Conservation (phyloP, 1,140 invertebrate species). For the Orius insidiosus region DNA sequence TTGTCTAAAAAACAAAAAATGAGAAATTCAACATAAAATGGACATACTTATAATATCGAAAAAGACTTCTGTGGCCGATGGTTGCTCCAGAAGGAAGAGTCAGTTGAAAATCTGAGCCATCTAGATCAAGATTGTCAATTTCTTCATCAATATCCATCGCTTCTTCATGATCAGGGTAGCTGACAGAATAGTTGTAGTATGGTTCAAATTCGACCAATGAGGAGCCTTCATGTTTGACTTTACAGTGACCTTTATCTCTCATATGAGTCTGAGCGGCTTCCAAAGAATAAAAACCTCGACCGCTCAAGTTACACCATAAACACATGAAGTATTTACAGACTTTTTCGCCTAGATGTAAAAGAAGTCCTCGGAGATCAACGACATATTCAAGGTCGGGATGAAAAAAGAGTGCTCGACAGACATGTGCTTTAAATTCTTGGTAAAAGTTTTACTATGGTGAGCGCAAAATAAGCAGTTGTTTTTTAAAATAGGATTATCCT, state of each 20-base stretch:
- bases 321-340: conserved; percentile 72
- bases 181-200: conserved; percentile 83
- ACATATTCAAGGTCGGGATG: conserved; percentile 86
- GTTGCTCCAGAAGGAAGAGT: conserved; percentile 73
- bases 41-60: conserved; percentile 45
- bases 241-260: conserved; percentile 54
- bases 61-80: conserved; percentile 78
- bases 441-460: conserved; percentile 51
- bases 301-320: conserved; percentile 83
- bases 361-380: conserved; percentile 62
- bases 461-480: conserved; percentile 84
- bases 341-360: conserved; percentile 78
- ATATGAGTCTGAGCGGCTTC: conserved; percentile 74
- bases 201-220: conserved; percentile 74
- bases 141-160: conserved; percentile 37
- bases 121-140: conserved; percentile 42
- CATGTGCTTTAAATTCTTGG: conserved; percentile 87
- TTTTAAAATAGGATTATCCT: conserved; percentile 43
- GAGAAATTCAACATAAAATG: too few species aligned
- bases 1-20: conserved; percentile 43
- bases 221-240: conserved; percentile 76
- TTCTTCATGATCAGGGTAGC: conserved; percentile 49
- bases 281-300: conserved; percentile 51
- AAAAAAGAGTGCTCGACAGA: conserved; percentile 82
- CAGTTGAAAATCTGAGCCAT: conserved; percentile 62